Conservation (phyloP, 2,113 vertebrate genomes). For the Dasyurus viverrinus region DNA sequence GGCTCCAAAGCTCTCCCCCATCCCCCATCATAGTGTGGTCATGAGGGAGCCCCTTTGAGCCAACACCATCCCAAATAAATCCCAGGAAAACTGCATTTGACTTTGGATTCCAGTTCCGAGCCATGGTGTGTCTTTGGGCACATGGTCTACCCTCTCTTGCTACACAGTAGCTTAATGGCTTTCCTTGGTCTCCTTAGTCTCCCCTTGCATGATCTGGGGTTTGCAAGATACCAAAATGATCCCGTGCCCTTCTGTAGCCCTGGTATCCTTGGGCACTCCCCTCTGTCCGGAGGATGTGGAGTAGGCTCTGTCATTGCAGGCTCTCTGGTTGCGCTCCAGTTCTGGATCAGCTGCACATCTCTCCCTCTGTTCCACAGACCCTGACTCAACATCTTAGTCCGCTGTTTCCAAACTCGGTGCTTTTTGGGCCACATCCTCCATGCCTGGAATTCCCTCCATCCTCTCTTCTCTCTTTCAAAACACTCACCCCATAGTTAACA, state of each 20-base stretch:
- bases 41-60: accelerated
- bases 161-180: background rate
- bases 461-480: background rate
- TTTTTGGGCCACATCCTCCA: background rate
- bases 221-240: background rate
- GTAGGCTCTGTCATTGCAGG: background rate
- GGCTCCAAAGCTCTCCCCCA: background rate
- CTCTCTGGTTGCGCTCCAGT: background rate
- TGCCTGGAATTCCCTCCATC: background rate
- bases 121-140: background rate
- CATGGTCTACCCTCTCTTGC: background rate
- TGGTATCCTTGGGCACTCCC: background rate
- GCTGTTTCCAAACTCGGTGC: background rate
- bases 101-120: background rate
- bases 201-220: background rate
- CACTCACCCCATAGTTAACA: background rate
- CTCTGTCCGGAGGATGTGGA: background rate
- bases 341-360: background rate
- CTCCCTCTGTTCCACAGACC: background rate
- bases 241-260: background rate
- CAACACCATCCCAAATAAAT: background rate
- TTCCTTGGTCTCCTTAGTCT: background rate
- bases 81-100: background rate
- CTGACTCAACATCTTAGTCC: background rate
- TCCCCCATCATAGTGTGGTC: background rate